Evolutionary conservation across 2,888 invertebrate species (phyloP), one percentile per base, ranked within the genome.

Genomic region (Cataglyphis cursor): DNA sequence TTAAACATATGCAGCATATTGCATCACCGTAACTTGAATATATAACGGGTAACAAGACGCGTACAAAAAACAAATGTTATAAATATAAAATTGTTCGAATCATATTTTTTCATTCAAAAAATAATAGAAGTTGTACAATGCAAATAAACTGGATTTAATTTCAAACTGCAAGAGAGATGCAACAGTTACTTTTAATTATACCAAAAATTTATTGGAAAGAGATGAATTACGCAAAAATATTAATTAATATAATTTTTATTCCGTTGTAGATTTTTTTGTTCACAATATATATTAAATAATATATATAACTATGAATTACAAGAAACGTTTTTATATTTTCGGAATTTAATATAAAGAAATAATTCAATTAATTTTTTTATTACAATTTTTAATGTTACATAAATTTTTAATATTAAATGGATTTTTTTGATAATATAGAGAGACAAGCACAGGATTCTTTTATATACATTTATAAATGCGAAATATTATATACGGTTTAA

Each of bases 1-100:
- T 80, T 59, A 70, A 70, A 78, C 35, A 59, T 59, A 21, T 24
- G 54, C 24, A 21, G 31, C 4, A 1, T 18, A 41, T 80, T 80
- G 78, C 78, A 61, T 80, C 72, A 70, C 35, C 18, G 72, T 18
- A 21, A 18, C 35, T 18, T n/a, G 41, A 21, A 4, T 21, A 18
- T 31, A 51, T n/a, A 9, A 28, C 41, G 6, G 18, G 5, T 75
- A 62, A 48, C 64, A 38, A 35, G 3, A 28, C 2, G 38, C 28
- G 5, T 41, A 24, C 18, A 24, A 24, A 44, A 15, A 66, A 31
- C 4, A 64, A 64, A 75, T 21, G 31, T 35, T 48, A 12, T 18
- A 38, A 66, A 41, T 66, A n/a, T 12, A 38, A 12, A n/a, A 35
- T 9, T 15, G 2, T 12, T 35, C 28, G 38, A 65, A 54, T n/a